These are phyloP conservation scores for Alethe castanea DNA, from an alignment of 2,113 vertebrate genomes.

Conservation along the genomic window DNA sequence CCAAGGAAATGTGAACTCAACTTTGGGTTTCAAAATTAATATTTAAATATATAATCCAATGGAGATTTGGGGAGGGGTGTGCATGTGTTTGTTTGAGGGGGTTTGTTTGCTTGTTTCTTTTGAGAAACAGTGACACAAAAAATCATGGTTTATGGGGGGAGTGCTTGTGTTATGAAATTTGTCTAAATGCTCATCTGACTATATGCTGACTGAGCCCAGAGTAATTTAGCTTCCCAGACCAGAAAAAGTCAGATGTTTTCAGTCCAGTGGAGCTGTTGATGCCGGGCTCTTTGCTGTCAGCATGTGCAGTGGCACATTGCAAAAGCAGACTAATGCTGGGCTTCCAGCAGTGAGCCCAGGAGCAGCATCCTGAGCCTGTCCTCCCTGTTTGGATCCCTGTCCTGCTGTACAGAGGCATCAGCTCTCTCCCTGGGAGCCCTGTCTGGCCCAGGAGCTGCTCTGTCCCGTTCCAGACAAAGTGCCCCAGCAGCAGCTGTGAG, in stretches of 20 bases:
- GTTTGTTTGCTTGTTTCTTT: neutral
- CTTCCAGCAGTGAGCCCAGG: neutral
- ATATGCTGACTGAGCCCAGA: neutral
- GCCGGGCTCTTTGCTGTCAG: neutral
- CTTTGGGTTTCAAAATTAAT: neutral
- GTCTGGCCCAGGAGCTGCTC: neutral
- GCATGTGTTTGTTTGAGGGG: neutral
- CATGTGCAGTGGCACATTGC: neutral
- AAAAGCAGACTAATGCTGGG: neutral
- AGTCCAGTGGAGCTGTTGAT: neutral
- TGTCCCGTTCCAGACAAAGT: rapidly evolving
- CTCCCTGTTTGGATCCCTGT: neutral
- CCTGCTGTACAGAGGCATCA: neutral
- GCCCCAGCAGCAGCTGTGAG: neutral
- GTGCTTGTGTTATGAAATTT: neutral
- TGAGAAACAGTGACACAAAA: neutral
- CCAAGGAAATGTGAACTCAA: neutral
- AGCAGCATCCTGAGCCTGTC: neutral
- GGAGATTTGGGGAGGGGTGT: neutral
- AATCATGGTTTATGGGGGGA: rapidly evolving
- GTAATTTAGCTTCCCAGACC: neutral
- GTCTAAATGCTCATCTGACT: neutral
- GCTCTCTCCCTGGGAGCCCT: neutral
- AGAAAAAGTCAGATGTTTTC: neutral
- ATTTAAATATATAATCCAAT: neutral